These are phyloP conservation scores for Conops quadrifasciatus DNA, from an alignment of 2,888 invertebrate genomes.

Conservation along the genomic window DNA sequence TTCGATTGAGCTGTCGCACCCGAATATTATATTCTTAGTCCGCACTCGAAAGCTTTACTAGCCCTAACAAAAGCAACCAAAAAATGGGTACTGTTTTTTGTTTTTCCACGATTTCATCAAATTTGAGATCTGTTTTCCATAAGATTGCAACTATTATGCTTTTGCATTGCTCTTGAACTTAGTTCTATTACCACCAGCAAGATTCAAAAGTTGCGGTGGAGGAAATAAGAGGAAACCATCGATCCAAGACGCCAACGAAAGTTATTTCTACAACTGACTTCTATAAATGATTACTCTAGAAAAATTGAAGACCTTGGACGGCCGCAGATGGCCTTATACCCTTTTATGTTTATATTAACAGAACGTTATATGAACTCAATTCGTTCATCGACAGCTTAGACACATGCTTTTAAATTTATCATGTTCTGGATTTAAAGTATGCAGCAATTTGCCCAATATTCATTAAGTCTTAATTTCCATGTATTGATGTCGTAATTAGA, in stretches of 20 bases:
- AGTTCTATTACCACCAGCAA: constrained; percentile 8
- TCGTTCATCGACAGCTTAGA: too few relatives aligned
- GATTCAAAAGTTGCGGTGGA: constrained; percentile 11
- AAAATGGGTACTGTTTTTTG: not conserved
- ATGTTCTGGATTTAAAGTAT: constrained; percentile 1
- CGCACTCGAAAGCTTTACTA: constrained; percentile 10
- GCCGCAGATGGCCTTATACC: not conserved
- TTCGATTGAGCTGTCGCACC: too few relatives aligned
- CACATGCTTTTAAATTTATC: too few relatives aligned
- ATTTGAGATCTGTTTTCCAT: not conserved
- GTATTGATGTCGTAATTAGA: constrained; percentile 1
- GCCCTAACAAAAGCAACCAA: not conserved
- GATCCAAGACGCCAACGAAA: constrained; percentile 8
- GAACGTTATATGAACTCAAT: constrained; percentile 11
- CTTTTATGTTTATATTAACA: constrained; percentile 5
- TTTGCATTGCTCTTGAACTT: constrained; percentile 7
- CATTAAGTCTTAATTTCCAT: constrained; percentile 2
- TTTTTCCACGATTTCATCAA: not conserved
- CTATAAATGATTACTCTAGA: constrained; percentile 5
- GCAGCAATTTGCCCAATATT: not conserved
- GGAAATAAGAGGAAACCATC: constrained; percentile 8
- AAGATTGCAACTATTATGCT: not conserved
- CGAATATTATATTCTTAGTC: too few relatives aligned
- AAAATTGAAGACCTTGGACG: not conserved
- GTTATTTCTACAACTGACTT: not conserved